Evolutionary conservation across 2,113 vertebrate genomes (phyloP), one percentile per base, ranked within the genome.

Genomic region (Nannobrachium achirus): DNA sequence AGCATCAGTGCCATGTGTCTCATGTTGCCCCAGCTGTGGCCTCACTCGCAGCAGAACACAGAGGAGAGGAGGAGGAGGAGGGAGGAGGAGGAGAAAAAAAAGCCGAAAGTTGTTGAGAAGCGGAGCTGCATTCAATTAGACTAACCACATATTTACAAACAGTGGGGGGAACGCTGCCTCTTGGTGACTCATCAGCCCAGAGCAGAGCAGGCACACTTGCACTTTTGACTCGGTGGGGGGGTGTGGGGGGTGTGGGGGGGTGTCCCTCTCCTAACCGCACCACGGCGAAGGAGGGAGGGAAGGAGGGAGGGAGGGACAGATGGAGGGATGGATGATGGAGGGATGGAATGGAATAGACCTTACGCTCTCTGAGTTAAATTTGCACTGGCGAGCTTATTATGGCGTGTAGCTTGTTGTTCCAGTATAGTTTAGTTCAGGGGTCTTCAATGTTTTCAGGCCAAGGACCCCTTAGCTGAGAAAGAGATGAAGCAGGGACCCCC

Each of bases 91-190:
- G 18, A 76, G 53, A 77, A 73, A 45, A 75, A 91, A 61, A 89
- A 88, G 84, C n/a, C 80, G 81, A 89, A 91, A 89, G 88, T 86
- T 86, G 84, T 86, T 86, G 75, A 76, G 84, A 86, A 85, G 67
- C 73, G 65, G 65, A 87, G 76, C 89, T 88, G 88, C 42, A 42
- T 86, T 91, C 86, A 90, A 89, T 91, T 89, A 90, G 82, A 73
- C 69, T 71, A 89, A 91, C 89, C 89, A 80, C 89, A 90, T 88
- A 90, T 91, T 91, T 91, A 91, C 89, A 85, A 91, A 91, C 87
- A 91, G 81, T 83, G 83, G 80, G 78, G 69, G 78, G 66, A 45
- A 66, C 77, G 79, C 72, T 82, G 86, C 73, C 76, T 83, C 68
- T 78, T 80, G 76, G 80, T 90, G 88, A 91, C 80, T 91, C 88